A percentile compares a stretch with the other conserved stretches of the same genome.
phyloP scores from a whole-genome alignment of 2,888 invertebrate genomes.

The Liopterus haemorrhoidalis region DNA sequence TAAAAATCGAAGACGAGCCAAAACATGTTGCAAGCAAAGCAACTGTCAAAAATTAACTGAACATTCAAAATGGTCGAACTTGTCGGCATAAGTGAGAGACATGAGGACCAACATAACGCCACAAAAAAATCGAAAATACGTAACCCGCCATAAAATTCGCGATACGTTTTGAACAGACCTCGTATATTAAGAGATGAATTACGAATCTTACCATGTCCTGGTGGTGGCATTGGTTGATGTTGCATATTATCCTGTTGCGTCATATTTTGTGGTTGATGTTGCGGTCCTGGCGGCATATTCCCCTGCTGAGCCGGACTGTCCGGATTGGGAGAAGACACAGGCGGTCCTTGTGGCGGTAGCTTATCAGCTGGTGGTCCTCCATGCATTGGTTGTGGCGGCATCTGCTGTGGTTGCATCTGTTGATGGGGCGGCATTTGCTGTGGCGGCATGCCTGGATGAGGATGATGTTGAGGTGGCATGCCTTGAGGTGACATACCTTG shows the following conservation, averaged over 20 bases:
- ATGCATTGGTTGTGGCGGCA: slow-evolving; percentile 5
- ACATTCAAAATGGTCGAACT: too few species aligned
- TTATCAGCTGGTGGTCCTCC: slow-evolving; percentile 28
- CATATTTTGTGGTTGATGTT: slow-evolving; percentile 12
- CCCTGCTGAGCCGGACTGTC: slow-evolving; percentile 23
- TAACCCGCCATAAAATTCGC: too few species aligned
- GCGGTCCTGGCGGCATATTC: slow-evolving; percentile 21
- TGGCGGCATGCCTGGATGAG: slow-evolving; percentile 40
- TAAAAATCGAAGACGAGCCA: too few species aligned
- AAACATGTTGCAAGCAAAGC: too few species aligned
- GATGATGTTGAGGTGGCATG: slow-evolving; percentile 40
- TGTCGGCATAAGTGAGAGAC: too few species aligned
- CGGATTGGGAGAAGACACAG: slow-evolving; percentile 15
- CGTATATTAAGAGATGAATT: too few species aligned
- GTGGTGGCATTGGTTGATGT: slow-evolving; percentile 12
- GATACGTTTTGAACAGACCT: too few species aligned
- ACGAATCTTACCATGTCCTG: slow-evolving; percentile 10
- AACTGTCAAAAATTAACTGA: too few species aligned
- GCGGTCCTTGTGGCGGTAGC: slow-evolving; percentile 30
- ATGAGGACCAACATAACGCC: too few species aligned
- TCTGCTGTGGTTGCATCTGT: slow-evolving; percentile 24
- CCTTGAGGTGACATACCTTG: slow-evolving; percentile 27
- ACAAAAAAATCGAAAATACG: too few species aligned
- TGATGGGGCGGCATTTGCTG: slow-evolving; percentile 15
- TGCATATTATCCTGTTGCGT: slow-evolving; percentile 22